Evolutionary conservation across 2,888 invertebrate species (phyloP).

Genomic region (Deilephila elpenor): DNA sequence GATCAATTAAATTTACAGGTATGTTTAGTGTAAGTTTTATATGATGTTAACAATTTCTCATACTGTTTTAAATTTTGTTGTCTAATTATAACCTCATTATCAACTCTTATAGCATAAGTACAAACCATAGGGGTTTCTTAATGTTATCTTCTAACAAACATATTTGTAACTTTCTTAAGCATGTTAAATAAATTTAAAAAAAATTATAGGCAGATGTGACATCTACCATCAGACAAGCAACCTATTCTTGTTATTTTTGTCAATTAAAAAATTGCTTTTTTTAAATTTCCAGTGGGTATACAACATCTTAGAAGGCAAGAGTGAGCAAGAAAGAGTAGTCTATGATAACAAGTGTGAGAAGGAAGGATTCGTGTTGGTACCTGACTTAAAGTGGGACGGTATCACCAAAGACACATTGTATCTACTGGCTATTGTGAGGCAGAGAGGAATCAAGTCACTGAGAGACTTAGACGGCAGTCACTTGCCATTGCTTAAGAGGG

Average conservation of each 20-base stretch:
- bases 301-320: slow-evolving; percentile 96
- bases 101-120: too few species aligned
- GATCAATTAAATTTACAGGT: slow-evolving; percentile 93
- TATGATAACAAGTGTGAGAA: slow-evolving; percentile 87
- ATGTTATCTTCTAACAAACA: too few species aligned
- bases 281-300: slow-evolving; percentile 94
- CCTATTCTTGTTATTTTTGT: too few species aligned
- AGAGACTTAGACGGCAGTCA: slow-evolving; percentile 92
- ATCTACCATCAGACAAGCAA: too few species aligned
- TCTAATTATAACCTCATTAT: too few species aligned
- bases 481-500: slow-evolving; percentile 92
- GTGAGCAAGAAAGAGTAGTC: slow-evolving; percentile 94
- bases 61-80: too few species aligned
- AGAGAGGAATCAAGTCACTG: slow-evolving; percentile 90
- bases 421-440: slow-evolving; percentile 91
- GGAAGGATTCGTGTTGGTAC: slow-evolving; percentile 94
- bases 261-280: neutral
- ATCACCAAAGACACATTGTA: slow-evolving; percentile 90
- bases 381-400: slow-evolving; percentile 99
- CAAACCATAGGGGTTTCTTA: too few species aligned
- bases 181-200: too few species aligned
- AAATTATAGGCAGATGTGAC: too few species aligned
- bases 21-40: slow-evolving; percentile 33
- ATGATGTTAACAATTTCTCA: neutral
- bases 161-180: too few species aligned